These are phyloP conservation scores for Periophthalmus modestus DNA, from an alignment of 2,113 vertebrate genomes.

Conservation along the genomic window DNA sequence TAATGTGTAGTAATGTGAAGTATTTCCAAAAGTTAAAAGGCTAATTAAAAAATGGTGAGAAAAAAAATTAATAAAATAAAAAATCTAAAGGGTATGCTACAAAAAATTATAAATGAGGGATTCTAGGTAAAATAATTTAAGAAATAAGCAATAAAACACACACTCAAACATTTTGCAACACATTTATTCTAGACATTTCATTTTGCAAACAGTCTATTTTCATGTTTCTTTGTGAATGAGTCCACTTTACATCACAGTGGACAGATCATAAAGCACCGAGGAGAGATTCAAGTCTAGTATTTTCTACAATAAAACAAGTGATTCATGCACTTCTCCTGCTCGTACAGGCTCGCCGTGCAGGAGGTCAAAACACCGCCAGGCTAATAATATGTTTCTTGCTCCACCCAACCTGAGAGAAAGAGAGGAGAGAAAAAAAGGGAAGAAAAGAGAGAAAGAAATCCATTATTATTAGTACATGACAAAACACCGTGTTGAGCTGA, in stretches of 20 bases:
- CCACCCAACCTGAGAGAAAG: conserved; percentile 82
- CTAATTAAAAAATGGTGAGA: too few relatives aligned
- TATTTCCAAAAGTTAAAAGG: too few relatives aligned
- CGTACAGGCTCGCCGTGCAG: conserved; percentile 4
- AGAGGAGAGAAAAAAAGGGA: background rate
- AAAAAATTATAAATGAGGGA: too few relatives aligned
- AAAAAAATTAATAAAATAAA: too few relatives aligned
- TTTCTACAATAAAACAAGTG: background rate
- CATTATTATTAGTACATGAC: too few relatives aligned
- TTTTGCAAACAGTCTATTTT: conserved; percentile 10
- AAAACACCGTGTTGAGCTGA: too few relatives aligned
- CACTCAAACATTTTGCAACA: background rate
- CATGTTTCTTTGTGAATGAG: conserved; percentile 20
- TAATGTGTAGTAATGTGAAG: too few relatives aligned
- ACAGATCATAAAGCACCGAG: conserved; percentile 36
- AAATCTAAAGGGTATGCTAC: too few relatives aligned
- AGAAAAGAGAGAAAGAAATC: too few relatives aligned
- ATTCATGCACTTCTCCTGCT: conserved; percentile 55
- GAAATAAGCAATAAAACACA: background rate
- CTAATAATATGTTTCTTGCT: conserved; percentile 86
- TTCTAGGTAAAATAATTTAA: background rate
- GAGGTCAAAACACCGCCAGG: conserved; percentile 43
- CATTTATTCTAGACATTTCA: conserved; percentile 47
- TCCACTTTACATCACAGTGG: conserved; percentile 22
- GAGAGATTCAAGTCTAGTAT: background rate